Evolutionary conservation across 2,113 vertebrate genomes (phyloP), one percentile per base, ranked within the genome.

Genomic region (Brachyhypopomus gauderio): DNA sequence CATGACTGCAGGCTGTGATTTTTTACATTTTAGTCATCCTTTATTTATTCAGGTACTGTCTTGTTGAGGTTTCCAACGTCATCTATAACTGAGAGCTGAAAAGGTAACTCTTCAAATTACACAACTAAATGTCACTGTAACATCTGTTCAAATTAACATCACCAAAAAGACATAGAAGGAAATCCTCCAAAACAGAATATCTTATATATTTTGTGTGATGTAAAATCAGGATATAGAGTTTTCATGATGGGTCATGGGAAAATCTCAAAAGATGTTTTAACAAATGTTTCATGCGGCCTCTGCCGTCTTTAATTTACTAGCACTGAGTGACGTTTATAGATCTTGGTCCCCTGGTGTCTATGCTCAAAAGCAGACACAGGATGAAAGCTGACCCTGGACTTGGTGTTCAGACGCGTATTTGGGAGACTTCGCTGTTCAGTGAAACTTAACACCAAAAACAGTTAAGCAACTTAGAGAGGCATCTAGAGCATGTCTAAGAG

Each of bases 1-100:
- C 8, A 8, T 66, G 20, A 52, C 17, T 52, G 36, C 36, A 45
- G 36, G 59, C 36, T 77, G 5, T 19, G 41, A 12, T 12, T 52
- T 45, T 58, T 23, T 41, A 76, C 20, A 63, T 45, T 45, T 16
- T 25, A 36, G 22, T 66, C 8, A 52, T 66, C 23, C 17, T 59
- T 71, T 41, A 59, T 60, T 79, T 60, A 62, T 41, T 72, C 58
- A 72, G 16, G 20, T 14, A 34, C 41, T 79, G 52, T 3, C 11
- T 27, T 14, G 34, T 20, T 34, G 6, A 78, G 34, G 19, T 69
- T 58, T 27, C 38, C 38, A 22, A n/a, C 3, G 23, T 77, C 75
- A 48, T 64, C 48, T 77, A 76, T 34, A 76, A 41, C 56, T 8
- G 7, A 12, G 8, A 16, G 14, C 36, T 36, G n/a, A 17, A 9